Percentiles rank a stretch among this genome's conserved stretches.
Evolutionary conservation across 2,113 vertebrate genomes (phyloP).

Genomic region (Callospermophilus lateralis): DNA sequence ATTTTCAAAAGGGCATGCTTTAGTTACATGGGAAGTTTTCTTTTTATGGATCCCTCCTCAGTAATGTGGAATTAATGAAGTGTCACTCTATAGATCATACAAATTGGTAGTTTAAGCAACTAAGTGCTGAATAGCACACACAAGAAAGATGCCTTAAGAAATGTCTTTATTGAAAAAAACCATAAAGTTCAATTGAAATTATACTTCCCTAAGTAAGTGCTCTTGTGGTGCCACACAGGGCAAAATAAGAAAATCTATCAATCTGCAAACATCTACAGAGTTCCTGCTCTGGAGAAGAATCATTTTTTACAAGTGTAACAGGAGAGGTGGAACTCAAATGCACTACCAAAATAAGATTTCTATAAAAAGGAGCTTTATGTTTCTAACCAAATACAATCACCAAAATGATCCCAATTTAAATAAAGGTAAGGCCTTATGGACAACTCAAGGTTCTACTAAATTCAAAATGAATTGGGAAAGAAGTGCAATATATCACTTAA

Average conservation of each 20-base stretch:
- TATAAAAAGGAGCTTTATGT: not conserved
- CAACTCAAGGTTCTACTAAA: not conserved
- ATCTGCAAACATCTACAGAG: conserved; percentile 41
- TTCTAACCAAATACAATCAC: conserved; percentile 5
- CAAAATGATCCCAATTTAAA: conserved; percentile 42
- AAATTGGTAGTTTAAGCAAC: conserved; percentile 14
- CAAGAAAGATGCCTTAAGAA: conserved; percentile 52
- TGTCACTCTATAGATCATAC: not conserved
- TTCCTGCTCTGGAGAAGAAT: not conserved
- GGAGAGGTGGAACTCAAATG: not conserved
- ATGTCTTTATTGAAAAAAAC: conserved; percentile 41
- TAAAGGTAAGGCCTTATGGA: conserved; percentile 22
- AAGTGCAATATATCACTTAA: not conserved
- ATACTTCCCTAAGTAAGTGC: conserved; percentile 70
- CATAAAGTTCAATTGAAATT: conserved; percentile 71
- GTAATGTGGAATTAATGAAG: conserved; percentile 58
- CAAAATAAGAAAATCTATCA: conserved; percentile 42
- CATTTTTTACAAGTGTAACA: not conserved
- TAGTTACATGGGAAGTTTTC: not conserved
- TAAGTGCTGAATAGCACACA: not conserved
- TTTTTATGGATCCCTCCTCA: not conserved
- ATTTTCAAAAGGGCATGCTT: not conserved
- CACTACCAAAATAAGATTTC: not conserved
- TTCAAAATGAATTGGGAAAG: conserved; percentile 14
- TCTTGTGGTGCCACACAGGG: conserved; percentile 55